Evolutionary conservation across 2,113 vertebrate genomes (phyloP), one percentile per base, ranked within the genome.

Genomic region (Nothocercus julius): DNA sequence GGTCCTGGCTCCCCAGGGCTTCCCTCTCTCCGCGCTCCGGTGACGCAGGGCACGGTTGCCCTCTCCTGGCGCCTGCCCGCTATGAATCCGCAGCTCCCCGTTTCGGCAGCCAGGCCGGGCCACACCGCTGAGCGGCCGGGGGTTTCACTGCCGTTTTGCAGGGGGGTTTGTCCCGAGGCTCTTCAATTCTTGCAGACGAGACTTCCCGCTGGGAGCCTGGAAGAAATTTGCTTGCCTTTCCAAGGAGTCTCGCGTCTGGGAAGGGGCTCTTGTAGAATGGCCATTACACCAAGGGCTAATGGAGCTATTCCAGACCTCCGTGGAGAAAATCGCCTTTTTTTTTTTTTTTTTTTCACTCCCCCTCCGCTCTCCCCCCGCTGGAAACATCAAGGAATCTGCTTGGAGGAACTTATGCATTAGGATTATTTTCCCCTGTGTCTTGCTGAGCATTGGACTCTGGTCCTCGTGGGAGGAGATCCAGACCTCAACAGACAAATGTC

Each of bases 71-170:
- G 0, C 0, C 0, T 7, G 61, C 25, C 67, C 59, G 61, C 81
- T 54, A 2, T 4, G 5, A 9, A 51, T 22, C 30, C 42, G 34
- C 10, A 30, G 1, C 38, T 76, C 38, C 38, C 11, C 0, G 0
- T 2, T n/a, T 9, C 2, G 36, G 38, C 38, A 64, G 32, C 20
- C 6, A 36, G 36, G 36, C 36, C 36, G 36, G 7, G 44, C n/a
- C 16, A 13, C 25, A 38, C 36, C 5, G 61, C 36, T 10, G 9
- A 38, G 36, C 36, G 25, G 34, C 30, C 58, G 12, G 32, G 32
- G 34, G 11, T 61, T n/a, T 61, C 20, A 9, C 24, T 25, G 28
- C 18, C n/a, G 14, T 32, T 67, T 17, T 14, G 21, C 21, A 44
- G 7, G 3, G n/a, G 86, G 62, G 19, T n/a, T 59, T n/a, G 24